Evolutionary conservation across 2,888 invertebrate genomes (phyloP).

Genomic region (Plagodis dolabraria): DNA sequence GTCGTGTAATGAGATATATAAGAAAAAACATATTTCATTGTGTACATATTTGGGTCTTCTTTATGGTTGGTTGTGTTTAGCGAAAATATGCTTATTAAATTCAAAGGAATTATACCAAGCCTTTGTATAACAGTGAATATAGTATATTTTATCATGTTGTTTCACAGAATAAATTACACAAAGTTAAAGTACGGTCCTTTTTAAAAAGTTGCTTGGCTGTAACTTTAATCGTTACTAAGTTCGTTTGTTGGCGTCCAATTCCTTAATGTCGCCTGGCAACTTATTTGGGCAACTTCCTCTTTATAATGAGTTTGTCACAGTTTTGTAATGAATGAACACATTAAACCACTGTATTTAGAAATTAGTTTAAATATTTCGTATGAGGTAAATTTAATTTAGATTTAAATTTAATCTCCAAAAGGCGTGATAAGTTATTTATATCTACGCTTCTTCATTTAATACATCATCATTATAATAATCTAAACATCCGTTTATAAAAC

Average conservation of each 20-base stretch:
- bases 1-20: too few relatives aligned
- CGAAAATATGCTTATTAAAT: too few relatives aligned
- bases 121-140: too few relatives aligned
- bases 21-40: too few relatives aligned
- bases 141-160: not conserved
- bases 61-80: too few relatives aligned
- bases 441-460: not conserved
- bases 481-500: not conserved
- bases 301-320: conserved; percentile 18
- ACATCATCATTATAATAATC: not conserved
- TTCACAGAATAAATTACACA: conserved; percentile 5
- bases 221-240: conserved; percentile 11
- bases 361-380: not conserved
- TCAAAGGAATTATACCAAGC: too few relatives aligned
- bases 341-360: conserved; percentile 4
- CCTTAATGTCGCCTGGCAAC: conserved; percentile 9
- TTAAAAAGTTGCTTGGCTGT: not conserved
- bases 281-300: conserved; percentile 20
- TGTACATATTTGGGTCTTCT: too few relatives aligned
- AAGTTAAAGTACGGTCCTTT: conserved; percentile 15
- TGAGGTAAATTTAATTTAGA: too few relatives aligned
- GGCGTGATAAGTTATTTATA: too few relatives aligned
- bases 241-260: conserved; percentile 11
- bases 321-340: conserved; percentile 8
- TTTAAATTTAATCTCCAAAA: too few relatives aligned